Base-by-base conservation (phyloP, 2,113 vertebrate genomes). In the Corydoras sp. region DNA sequence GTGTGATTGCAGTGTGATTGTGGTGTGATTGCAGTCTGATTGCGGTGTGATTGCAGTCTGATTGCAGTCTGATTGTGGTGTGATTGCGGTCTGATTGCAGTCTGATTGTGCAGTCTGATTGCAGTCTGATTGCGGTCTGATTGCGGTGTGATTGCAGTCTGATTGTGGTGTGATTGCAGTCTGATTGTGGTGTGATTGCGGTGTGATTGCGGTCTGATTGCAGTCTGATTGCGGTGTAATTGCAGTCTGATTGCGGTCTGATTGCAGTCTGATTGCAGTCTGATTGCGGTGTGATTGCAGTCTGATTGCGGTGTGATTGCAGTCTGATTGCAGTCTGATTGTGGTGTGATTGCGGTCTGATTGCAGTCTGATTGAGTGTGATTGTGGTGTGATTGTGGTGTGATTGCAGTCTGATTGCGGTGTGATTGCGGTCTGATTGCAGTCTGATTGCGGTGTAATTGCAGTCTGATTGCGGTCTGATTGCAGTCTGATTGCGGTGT, bases 301-400 rank as follows among this genome's bases (percentile, higher is more conserved):
- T 55, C 4, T 55, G 53, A 4, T 55, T 5, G 53, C 11, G 53
- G 11, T 10, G 53, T n/a, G n/a, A n/a, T n/a, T n/a, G n/a, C n/a
- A n/a, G n/a, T n/a, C n/a, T n/a, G n/a, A n/a, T n/a, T n/a, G n/a
- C n/a, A n/a, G 12, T 55, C 10, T 55, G 12, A 13, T 4, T 13
- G 9, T 1, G 3, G 11, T 4, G 0, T 10, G 11, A 13, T 55
- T 10, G 11, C 4, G 4, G 53, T 55, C 4, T 55, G 53, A 4
- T 55, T 5, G 53, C 11, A 3, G 11, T 10, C 2, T 1, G 53
- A 1, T 55, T 11, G 54, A n/a, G 54, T 83, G 87, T n/a, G n/a
- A n/a, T n/a, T n/a, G n/a, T n/a, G n/a, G n/a, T n/a, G n/a, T n/a
- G n/a, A n/a, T n/a, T n/a, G n/a, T n/a, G n/a, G n/a, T n/a, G n/a